Evolutionary conservation across 2,113 vertebrate genomes (phyloP), one percentile per base, ranked within the genome.

Genomic region (Carollia perspicillata): DNA sequence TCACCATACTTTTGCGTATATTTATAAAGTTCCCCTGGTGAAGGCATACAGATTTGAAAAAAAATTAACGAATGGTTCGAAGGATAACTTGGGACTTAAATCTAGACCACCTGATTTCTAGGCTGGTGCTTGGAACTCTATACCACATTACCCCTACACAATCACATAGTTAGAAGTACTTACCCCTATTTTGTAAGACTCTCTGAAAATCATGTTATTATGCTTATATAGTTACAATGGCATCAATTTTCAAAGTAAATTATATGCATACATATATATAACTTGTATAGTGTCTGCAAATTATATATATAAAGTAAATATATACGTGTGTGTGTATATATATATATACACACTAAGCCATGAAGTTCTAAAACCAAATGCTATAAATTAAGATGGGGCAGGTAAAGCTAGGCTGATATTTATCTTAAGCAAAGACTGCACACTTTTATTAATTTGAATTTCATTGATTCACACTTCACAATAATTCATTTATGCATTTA

Each of bases 401-500:
- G 30, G 17, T 87, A 81, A 85, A 95, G 13, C 1, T 71, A 84
- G 53, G 8, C 2, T 79, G 58, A 72, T 92, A 80, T 85, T 89
- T 66, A 49, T 58, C 60, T 92, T 94, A 68, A 49, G 22, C 78
- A 33, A 53, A 71, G 4, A 55, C 35, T 71, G 26, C 35, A 4
- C 0, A 71, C 13, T 89, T 58, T 60, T 44, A 49, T 84, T 90
- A 58, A 60, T 92, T 89, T 80, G 51, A 92, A 77, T 84, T 94
- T 91, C 22, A 92, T 28, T 51, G 89, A 69, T 89, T 94, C 49
- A 83, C 9, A 89, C 14, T 93, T 89, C 37, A 85, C 23, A 91
- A 28, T 78, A 74, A 88, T 69, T n/a, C n/a, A 63, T 69, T 87
- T 87, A 88, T 4, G 6, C 37, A 80, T 87, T 74, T 89, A 5